Conservation (phyloP, 2,888 invertebrate species). For the Odontocolon sp. region DNA sequence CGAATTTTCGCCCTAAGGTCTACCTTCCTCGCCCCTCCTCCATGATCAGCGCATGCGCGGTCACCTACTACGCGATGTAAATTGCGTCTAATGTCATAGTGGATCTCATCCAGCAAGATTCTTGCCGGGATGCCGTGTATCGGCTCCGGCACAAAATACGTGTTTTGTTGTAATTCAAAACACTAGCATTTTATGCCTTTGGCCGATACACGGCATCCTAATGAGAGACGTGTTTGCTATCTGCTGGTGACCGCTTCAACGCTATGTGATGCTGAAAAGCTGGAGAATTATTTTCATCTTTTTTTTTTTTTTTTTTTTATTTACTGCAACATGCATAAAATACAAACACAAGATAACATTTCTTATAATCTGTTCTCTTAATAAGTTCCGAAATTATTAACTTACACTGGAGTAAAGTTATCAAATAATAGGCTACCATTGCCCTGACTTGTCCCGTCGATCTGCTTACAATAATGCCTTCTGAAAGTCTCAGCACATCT, state of each 20-base stretch:
- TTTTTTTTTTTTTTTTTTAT: neutral
- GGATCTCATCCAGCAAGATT: constrained; percentile 42
- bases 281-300: neutral
- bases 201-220: constrained; percentile 12
- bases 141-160: constrained; percentile 42
- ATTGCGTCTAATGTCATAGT: constrained; percentile 30
- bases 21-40: neutral
- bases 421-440: neutral
- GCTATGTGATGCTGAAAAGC: neutral
- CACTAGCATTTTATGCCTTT: constrained; percentile 48
- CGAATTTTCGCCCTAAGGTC: neutral
- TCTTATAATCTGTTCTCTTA: too few relatives aligned
- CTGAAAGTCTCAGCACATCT: constrained; percentile 57
- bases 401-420: constrained; percentile 12
- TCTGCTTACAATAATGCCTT: constrained; percentile 53
- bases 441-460: neutral
- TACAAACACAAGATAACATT: neutral
- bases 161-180: constrained; percentile 55
- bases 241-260: constrained; percentile 6
- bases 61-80: neutral
- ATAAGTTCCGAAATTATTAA: too few relatives aligned
- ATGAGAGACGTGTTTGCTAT: constrained; percentile 28
- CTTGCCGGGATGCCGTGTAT: constrained; percentile 53
- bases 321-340: neutral
- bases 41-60: neutral